Conservation (phyloP, 2,797 vertebrate genomes). For the Chaetodon trifasciatus region DNA sequence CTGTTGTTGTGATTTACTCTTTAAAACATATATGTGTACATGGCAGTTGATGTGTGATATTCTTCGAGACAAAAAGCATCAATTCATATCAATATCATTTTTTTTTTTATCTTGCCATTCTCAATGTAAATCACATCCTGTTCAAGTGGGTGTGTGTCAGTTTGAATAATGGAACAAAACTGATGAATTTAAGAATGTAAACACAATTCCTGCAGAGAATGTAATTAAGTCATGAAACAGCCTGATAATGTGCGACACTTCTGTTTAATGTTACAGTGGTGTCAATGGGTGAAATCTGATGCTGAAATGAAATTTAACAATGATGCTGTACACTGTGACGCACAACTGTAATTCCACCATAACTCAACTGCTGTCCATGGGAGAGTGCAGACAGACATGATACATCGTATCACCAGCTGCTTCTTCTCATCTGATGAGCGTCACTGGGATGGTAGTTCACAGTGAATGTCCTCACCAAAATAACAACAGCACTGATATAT, state of each 20-base stretch:
- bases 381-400: neutral
- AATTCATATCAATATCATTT: neutral
- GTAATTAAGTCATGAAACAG: neutral
- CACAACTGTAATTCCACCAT: neutral
- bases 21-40: neutral
- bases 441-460: neutral
- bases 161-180: too few species aligned
- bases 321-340: neutral
- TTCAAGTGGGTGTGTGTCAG: neutral
- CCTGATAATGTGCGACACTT: neutral
- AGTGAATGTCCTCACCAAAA: neutral
- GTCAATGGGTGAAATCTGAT: neutral
- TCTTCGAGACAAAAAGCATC: neutral
- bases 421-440: neutral
- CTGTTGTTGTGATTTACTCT: neutral
- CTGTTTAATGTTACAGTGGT: neutral
- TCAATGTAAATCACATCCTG: neutral
- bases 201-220: neutral
- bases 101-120: too few species aligned
- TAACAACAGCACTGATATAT: neutral
- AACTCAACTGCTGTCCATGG: neutral
- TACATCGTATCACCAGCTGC: neutral
- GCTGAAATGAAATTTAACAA: neutral
- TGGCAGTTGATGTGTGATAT: neutral
- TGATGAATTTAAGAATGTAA: neutral